Percentiles rank a stretch among this genome's conserved stretches.
phyloP scores from a whole-genome alignment of 2,888 invertebrate genomes.

The Drosophila melanosoma region DNA sequence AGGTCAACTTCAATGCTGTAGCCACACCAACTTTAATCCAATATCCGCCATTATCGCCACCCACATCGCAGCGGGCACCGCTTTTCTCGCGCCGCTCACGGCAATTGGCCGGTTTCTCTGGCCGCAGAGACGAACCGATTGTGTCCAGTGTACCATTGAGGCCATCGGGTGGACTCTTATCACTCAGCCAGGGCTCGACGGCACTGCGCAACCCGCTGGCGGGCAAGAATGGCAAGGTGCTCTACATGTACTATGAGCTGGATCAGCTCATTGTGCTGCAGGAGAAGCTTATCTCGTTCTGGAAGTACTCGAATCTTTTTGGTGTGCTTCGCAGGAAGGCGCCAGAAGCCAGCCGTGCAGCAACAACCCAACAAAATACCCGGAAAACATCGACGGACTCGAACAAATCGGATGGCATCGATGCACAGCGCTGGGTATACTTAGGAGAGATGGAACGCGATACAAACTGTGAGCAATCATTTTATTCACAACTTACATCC shows the following conservation, averaged over 20 bases:
- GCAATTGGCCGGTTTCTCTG: slow-evolving; percentile 32
- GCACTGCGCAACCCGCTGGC: slow-evolving; percentile 81
- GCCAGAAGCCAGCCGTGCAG: background rate
- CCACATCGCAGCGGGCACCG: slow-evolving; percentile 16
- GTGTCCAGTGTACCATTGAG: slow-evolving; percentile 5
- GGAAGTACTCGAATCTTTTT: slow-evolving; percentile 83
- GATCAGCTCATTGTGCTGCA: slow-evolving; percentile 83
- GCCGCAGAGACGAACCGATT: background rate
- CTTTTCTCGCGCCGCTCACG: slow-evolving; percentile 50
- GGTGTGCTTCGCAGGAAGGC: slow-evolving; percentile 66
- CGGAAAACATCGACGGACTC: slow-evolving; percentile 15
- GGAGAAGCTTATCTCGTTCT: slow-evolving; percentile 80
- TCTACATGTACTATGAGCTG: slow-evolving; percentile 82
- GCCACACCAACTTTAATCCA: slow-evolving; percentile 22
- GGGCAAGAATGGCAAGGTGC: slow-evolving; percentile 75
- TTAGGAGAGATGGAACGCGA: slow-evolving; percentile 80
- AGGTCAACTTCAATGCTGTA: background rate
- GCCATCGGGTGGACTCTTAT: slow-evolving; percentile 56
- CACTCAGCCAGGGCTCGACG: slow-evolving; percentile 56
- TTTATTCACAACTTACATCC: background rate
- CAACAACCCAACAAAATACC: slow-evolving; percentile 3
- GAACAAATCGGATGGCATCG: slow-evolving; percentile 9
- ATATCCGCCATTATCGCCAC: slow-evolving; percentile 45
- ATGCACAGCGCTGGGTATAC: slow-evolving; percentile 71
- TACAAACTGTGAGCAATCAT: slow-evolving; percentile 69